Base-by-base conservation (phyloP, 2,113 vertebrate genomes). In the Sisor rabdophorus region DNA sequence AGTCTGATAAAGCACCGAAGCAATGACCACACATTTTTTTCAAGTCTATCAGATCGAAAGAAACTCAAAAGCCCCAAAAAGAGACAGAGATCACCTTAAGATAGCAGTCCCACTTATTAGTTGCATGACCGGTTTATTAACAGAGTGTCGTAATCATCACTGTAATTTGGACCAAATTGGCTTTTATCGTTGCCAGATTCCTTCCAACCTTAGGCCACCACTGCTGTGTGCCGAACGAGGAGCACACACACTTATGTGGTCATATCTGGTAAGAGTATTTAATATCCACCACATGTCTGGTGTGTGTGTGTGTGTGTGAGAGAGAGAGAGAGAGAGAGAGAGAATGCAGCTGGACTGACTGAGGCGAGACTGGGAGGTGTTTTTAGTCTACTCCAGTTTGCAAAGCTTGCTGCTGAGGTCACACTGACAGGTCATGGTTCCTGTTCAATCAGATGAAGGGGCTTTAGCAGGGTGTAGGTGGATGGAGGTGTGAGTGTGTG, bases 221-320 rank as follows among this genome's bases (percentile, higher is more conserved):
- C 36, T 30, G 63, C 1, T 47, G 64, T 54, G 64, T 59, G 60
- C 63, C 55, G 70, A 26, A 28, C 55, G 71, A 64, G 68, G 77
- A 40, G 71, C 26, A 12, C 53, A 68, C 71, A 73, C 30, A 16
- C 12, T 17, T 40, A 54, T 77, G 28, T 69, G 59, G 48, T 60
- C 26, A 52, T 56, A 52, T 55, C 70, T 70, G 64, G 65, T 10
- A 80, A 78, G 88, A 86, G 85, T 90, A 88, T 84, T 80, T 93
- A 91, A 92, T 93, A 90, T 87, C 88, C 91, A 91, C 89, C 91
- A 91, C 88, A 90, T 92, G 91, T 85, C 87, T 86, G 87, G 82
- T 87, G 87, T 87, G 86, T 53, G 58, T 52, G 17, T 44, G 53
- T 63, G 65, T 64, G 32, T 22, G 50, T 52, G 50, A 17, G 50